Percentiles rank a stretch among this genome's conserved stretches.
Evolutionary conservation across 37 sponge, comb jelly and placozoan genomes (phyloP).

Genomic region (Lycopodina hypogea): DNA sequence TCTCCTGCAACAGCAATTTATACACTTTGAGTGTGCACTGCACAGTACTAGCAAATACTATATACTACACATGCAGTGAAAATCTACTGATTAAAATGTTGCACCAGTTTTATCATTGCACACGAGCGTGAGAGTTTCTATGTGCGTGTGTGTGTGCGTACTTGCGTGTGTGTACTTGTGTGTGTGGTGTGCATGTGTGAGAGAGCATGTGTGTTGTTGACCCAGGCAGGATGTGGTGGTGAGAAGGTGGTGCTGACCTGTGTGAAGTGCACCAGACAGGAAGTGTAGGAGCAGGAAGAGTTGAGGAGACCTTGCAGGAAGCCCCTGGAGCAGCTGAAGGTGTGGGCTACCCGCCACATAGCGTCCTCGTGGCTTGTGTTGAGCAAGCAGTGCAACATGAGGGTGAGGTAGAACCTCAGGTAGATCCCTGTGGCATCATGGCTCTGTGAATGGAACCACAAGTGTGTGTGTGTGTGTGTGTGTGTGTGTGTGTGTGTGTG

Average conservation of each 20-base stretch:
- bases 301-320: constrained; percentile 70
- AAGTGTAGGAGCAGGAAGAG: constrained; percentile 59
- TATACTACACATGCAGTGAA: no score
- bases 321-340: constrained; percentile 79
- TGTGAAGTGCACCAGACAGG: constrained; percentile 79
- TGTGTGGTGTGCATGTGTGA: no score
- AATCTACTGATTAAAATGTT: no score
- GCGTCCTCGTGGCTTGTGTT: constrained; percentile 26
- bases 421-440: constrained; percentile 15
- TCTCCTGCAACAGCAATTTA: constrained; percentile 37
- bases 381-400: constrained; percentile 69
- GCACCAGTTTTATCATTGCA: no score
- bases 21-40: not conserved
- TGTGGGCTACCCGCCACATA: constrained; percentile 73
- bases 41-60: not conserved
- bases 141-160: no score
- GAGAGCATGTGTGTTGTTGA: no score
- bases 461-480: no score
- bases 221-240: no score
- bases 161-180: no score
- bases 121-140: no score
- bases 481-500: no score
- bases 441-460: not conserved
- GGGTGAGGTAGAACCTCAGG: constrained; percentile 67
- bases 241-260: constrained; percentile 31